Conservation (phyloP, 1,140 invertebrate genomes). For the Drosophila varians region DNA sequence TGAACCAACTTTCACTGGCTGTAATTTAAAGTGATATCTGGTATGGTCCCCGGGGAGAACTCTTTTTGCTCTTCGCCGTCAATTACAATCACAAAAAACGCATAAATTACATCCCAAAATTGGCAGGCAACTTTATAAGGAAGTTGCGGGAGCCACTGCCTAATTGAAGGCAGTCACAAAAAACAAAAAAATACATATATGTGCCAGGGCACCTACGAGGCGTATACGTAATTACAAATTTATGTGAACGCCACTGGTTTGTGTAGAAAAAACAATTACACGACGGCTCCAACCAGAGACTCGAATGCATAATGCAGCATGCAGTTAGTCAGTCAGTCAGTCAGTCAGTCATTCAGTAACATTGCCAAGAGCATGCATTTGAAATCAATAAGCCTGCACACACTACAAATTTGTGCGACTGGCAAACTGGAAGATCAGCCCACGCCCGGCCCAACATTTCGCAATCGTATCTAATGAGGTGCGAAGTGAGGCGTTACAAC, state of each 20-base stretch:
- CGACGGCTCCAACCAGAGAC: constrained; percentile 12
- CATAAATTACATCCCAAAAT: constrained; percentile 72
- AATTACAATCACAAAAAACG: constrained; percentile 67
- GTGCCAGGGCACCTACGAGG: constrained; percentile 57
- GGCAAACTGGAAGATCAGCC: constrained; percentile 36
- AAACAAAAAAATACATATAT: not conserved
- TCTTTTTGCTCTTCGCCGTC: constrained; percentile 22
- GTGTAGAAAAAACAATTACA: constrained; percentile 56
- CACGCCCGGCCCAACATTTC: constrained; percentile 23
- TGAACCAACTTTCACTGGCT: constrained; percentile 63
- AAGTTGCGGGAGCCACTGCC: constrained; percentile 56
- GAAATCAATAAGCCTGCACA: constrained; percentile 75
- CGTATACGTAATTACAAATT: constrained; percentile 81
- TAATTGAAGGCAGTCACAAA: constrained; percentile 64
- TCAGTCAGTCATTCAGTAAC: not conserved
- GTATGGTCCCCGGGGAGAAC: constrained; percentile 56
- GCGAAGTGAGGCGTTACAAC: constrained; percentile 52
- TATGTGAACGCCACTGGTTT: constrained; percentile 61
- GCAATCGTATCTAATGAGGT: constrained; percentile 68
- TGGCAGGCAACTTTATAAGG: constrained; percentile 68
- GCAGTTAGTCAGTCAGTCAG: not conserved
- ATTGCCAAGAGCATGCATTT: constrained; percentile 4
- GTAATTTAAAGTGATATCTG: constrained; percentile 40
- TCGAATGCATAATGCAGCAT: constrained; percentile 56
- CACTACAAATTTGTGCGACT: constrained; percentile 67